Conservation (phyloP, 2,797 vertebrate genomes). For the Pangasius krempfi region DNA sequence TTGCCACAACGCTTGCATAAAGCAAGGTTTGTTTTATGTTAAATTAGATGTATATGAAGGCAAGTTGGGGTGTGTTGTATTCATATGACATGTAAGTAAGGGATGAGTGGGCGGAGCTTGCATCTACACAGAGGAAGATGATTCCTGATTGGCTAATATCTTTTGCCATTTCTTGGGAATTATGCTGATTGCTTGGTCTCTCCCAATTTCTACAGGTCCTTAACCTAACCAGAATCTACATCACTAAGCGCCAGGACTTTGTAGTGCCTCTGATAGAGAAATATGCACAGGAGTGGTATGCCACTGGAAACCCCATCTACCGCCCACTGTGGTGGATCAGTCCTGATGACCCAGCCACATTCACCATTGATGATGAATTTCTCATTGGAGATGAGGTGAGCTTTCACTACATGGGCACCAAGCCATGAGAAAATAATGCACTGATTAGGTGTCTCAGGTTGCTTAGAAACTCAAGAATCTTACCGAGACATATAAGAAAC, state of each 20-base stretch:
- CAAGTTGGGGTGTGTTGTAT: not conserved
- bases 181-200: not conserved
- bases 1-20: not conserved
- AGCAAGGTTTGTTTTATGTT: not conserved
- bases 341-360: constrained; percentile 79
- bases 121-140: not conserved
- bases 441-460: not conserved
- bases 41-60: not conserved
- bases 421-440: not conserved
- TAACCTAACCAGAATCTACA: constrained; percentile 82
- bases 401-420: not conserved
- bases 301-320: constrained; percentile 80
- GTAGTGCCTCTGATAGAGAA: constrained; percentile 82
- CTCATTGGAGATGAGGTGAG: constrained; percentile 89
- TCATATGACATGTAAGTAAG: not conserved
- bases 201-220: constrained; percentile 71
- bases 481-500: too few relatives aligned
- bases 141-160: not conserved
- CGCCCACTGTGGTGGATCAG: constrained; percentile 89
- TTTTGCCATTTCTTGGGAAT: not conserved
- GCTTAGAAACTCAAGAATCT: not conserved
- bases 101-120: not conserved
- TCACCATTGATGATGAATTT: constrained; percentile 86
- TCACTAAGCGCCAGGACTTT: constrained; percentile 79
- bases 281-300: constrained; percentile 81